phyloP scores from a whole-genome alignment of 2,113 vertebrate species.

The Todiramphus saurophagus region DNA sequence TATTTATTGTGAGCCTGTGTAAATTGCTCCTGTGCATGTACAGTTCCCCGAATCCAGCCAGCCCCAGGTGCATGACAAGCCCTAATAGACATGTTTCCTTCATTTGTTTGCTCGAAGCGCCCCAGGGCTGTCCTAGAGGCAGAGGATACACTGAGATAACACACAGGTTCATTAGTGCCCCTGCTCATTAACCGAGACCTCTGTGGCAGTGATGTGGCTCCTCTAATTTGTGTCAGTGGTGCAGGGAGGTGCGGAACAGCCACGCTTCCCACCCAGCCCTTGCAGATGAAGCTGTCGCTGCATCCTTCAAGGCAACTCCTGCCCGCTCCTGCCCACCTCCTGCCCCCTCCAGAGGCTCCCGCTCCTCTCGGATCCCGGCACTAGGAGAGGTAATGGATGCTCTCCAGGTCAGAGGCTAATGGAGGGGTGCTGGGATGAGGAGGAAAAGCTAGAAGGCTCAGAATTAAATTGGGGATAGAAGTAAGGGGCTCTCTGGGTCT shows the following conservation, averaged over 20 bases:
- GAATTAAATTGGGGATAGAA: background rate
- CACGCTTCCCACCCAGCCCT: background rate
- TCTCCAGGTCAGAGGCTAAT: no score
- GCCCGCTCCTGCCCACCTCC: background rate
- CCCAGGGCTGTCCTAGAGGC: conserved; percentile 6
- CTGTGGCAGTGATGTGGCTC: background rate
- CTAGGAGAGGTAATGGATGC: fast-evolving
- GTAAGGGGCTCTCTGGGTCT: background rate
- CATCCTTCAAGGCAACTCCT: background rate
- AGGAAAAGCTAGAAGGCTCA: background rate
- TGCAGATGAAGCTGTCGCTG: background rate
- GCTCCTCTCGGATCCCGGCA: background rate
- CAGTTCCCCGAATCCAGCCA: background rate
- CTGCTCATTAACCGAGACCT: background rate
- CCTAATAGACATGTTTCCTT: background rate
- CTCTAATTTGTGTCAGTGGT: background rate
- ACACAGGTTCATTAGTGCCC: conserved; percentile 11
- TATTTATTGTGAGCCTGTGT: background rate
- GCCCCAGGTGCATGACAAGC: background rate
- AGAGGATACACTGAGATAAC: background rate
- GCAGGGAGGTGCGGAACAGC: background rate
- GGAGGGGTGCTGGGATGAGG: background rate
- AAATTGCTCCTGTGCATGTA: background rate
- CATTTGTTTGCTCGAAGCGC: background rate
- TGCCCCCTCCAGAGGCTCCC: background rate